A percentile compares a stretch with the other conserved stretches of the same genome.
Conservation (phyloP, 2,113 vertebrate genomes). For the Maccullochella peelii region DNA sequence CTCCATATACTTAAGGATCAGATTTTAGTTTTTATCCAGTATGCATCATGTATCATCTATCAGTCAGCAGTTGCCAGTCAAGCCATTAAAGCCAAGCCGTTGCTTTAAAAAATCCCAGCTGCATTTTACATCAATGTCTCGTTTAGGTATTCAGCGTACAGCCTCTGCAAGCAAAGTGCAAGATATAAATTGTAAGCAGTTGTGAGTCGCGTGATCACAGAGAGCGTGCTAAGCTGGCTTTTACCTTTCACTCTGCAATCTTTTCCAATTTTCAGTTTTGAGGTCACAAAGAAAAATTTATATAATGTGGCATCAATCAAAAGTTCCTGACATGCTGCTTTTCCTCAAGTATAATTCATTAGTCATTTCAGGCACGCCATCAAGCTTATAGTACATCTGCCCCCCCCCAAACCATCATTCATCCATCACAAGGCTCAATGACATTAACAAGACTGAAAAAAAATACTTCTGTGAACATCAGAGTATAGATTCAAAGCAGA, state of each 20-base stretch:
- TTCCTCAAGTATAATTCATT: slow-evolving; percentile 13
- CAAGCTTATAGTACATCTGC: background rate
- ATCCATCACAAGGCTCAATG: background rate
- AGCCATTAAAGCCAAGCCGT: background rate
- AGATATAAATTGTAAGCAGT: background rate
- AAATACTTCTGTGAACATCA: background rate
- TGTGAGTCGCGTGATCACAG: background rate
- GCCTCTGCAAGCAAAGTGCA: background rate
- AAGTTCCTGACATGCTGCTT: slow-evolving; percentile 26
- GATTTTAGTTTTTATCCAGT: slow-evolving; percentile 11
- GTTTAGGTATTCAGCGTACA: slow-evolving; percentile 9
- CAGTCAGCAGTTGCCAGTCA: background rate
- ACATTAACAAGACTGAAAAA: no score
- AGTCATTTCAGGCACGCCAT: slow-evolving; percentile 9
- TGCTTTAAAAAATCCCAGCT: slow-evolving; percentile 20
- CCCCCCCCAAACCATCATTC: background rate
- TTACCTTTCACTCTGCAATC: slow-evolving; percentile 4
- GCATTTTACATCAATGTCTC: slow-evolving; percentile 9
- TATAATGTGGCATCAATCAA: slow-evolving; percentile 8
- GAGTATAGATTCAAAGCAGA: background rate
- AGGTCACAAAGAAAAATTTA: background rate
- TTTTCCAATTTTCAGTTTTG: background rate
- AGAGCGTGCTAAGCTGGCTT: background rate
- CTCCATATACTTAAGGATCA: background rate
- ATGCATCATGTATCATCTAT: slow-evolving; percentile 6